phyloP scores from a whole-genome alignment of 1,140 invertebrate species.

The Scylla paramamosain region DNA sequence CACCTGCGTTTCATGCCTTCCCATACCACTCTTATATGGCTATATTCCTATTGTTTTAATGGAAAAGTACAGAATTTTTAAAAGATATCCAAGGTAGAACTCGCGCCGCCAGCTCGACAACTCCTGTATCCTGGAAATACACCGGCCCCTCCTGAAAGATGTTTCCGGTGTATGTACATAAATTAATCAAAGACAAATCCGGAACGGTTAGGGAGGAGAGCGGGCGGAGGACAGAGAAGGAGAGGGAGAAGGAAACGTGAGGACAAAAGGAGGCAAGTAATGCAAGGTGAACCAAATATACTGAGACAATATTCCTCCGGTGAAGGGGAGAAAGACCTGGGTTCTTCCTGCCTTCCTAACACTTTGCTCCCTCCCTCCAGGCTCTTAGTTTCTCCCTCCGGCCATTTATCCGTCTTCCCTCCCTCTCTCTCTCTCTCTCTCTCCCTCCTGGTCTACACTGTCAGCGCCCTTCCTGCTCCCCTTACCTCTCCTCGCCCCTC shows the following conservation, averaged over 20 bases:
- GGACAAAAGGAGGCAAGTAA: not conserved
- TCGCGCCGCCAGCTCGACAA: not conserved
- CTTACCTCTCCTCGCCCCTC: not conserved
- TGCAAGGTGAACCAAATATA: not conserved
- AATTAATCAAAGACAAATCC: not conserved
- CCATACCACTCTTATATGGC: too few species aligned
- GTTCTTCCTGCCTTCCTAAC: not conserved
- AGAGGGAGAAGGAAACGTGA: not conserved
- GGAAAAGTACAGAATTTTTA: too few species aligned
- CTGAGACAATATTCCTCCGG: not conserved
- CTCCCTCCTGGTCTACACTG: not conserved
- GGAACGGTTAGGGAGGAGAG: not conserved
- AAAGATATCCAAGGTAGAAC: too few species aligned
- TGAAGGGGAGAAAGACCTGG: not conserved
- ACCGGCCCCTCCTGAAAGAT: not conserved
- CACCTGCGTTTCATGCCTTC: too few species aligned
- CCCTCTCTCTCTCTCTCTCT: not conserved
- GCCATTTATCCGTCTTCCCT: not conserved
- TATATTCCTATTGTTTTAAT: too few species aligned
- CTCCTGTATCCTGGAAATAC: not conserved
- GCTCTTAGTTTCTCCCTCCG: conserved; percentile 9
- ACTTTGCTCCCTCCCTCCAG: not conserved
- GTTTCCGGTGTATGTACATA: not conserved
- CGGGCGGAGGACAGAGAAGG: not conserved
- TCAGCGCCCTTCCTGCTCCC: not conserved